Evolutionary conservation across 2,797 vertebrate species (phyloP).

Genomic region (Gadopsis marmoratus): DNA sequence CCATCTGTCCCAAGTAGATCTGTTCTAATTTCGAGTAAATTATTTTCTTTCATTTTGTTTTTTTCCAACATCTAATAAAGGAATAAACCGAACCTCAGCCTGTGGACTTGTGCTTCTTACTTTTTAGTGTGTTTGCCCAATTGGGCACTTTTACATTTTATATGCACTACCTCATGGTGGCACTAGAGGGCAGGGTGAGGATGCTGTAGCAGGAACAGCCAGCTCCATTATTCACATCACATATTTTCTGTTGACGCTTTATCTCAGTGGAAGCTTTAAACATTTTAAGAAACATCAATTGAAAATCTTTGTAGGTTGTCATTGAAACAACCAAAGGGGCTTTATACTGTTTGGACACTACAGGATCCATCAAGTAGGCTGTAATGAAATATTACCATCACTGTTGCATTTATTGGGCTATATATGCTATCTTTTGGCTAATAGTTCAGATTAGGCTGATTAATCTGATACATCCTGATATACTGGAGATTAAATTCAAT

Average conservation of each 20-base stretch:
- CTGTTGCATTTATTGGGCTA: background rate
- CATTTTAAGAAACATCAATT: background rate
- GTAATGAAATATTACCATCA: background rate
- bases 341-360: background rate
- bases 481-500: background rate
- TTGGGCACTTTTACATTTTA: background rate
- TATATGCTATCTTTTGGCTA: background rate
- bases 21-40: slow-evolving; percentile 97
- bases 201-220: background rate
- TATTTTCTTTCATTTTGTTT: slow-evolving; percentile 99
- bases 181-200: slow-evolving; percentile 67
- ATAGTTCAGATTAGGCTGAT: too few species aligned
- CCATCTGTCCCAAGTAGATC: slow-evolving; percentile 88
- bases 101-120: background rate
- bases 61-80: slow-evolving; percentile 96
- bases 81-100: slow-evolving; percentile 83
- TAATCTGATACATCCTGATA: too few species aligned
- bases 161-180: slow-evolving; percentile 12
- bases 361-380: background rate
- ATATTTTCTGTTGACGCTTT: background rate
- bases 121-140: background rate
- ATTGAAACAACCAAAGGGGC: background rate
- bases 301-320: background rate
- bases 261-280: background rate
- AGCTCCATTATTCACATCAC: background rate